Percentiles rank a stretch among this genome's conserved stretches.
Conservation (phyloP, 2,797 vertebrate genomes). For the Capromys pilorides region DNA sequence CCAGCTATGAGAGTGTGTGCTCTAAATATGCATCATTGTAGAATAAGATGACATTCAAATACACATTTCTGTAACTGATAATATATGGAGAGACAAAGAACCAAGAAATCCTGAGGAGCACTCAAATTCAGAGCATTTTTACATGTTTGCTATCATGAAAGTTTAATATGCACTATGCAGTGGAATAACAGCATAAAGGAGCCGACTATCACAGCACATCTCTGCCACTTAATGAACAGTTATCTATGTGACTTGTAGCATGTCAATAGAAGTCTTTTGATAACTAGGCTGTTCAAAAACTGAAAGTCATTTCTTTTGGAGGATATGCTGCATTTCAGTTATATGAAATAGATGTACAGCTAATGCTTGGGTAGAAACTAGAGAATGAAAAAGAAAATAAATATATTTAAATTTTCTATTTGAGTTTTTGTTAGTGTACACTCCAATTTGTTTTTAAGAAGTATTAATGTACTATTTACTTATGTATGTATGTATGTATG, state of each 20-base stretch:
- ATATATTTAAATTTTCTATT: background rate
- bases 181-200: background rate
- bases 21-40: background rate
- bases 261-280: background rate
- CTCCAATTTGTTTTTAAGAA: background rate
- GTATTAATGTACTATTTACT: background rate
- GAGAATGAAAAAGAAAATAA: background rate
- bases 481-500: no score
- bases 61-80: background rate
- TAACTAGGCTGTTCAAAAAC: background rate
- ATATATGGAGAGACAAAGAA: background rate
- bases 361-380: background rate
- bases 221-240: background rate
- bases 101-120: background rate
- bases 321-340: background rate
- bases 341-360: constrained; percentile 33
- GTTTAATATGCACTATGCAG: background rate
- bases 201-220: background rate
- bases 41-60: background rate
- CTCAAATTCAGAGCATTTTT: background rate
- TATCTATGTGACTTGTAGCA: background rate
- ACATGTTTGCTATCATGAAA: background rate
- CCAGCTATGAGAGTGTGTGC: background rate
- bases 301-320: background rate
- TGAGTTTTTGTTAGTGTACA: background rate